Base-by-base conservation (phyloP, 2,113 vertebrate species). In the Spea bombifrons region DNA sequence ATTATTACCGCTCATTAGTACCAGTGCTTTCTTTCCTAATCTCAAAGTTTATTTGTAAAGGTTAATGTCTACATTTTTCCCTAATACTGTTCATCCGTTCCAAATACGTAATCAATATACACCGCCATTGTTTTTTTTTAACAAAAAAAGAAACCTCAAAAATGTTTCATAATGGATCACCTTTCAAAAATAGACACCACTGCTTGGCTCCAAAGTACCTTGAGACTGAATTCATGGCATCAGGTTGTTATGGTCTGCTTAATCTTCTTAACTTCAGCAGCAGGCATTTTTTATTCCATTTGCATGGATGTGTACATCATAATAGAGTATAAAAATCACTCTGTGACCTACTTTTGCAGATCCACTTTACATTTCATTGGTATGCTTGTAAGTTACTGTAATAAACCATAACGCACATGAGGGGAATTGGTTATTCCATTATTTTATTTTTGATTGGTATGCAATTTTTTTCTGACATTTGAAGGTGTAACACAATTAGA, bases 341-440 rank as follows among this genome's bases (percentile, higher is more conserved):
- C 72, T 66, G 63, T 73, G 77, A 79, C 77, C 77, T 79, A 79
- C 71, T 73, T 79, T 76, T 79, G 30, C 70, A 59, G 53, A 63
- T 8, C 81, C 75, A 71, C 83, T 86, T 86, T 86, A 82, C 69
- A 85, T 86, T 66, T 84, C 81, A 83, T 85, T 85, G 84, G 78
- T 68, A 81, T 70, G 76, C 76, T 74, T 83, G 84, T 76, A 80
- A 82, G 85, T 71, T 64, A 76, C 73, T 78, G 84, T 76, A 80
- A 80, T 13, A 84, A 81, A 77, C 75, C 81, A 83, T 50, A 73
- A 83, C 87, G 85, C 70, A 76, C 75, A 75, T 66, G 49, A 73
- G 63, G 76, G 84, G 84, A 87, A 84, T 82, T 73, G 85, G 83
- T 88, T 86, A 86, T 85, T 87, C 83, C 82, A 84, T 61, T 9